Evolutionary conservation across 2,888 invertebrate species (phyloP).

Genomic region (Ernsta delagoae): DNA sequence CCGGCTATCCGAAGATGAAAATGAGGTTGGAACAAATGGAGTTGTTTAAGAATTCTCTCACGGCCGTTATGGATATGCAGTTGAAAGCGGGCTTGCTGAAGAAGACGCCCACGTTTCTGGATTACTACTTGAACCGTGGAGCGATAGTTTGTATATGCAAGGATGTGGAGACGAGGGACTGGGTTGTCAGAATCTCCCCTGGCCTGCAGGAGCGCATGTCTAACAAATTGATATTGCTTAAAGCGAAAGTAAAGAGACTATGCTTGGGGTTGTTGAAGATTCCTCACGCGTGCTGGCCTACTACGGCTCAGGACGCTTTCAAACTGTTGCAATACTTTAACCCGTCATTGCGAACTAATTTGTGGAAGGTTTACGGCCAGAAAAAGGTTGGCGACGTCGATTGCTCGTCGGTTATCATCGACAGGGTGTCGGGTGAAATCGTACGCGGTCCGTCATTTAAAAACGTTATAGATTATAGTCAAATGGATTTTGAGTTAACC

Average conservation of each 20-base stretch:
- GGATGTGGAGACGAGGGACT: constrained; percentile 67
- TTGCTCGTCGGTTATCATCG: constrained; percentile 67
- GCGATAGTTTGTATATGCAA: constrained; percentile 75
- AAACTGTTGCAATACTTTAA: constrained; percentile 77
- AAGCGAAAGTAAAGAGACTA: constrained; percentile 66
- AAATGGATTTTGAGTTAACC: constrained; percentile 74
- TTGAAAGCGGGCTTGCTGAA: constrained; percentile 65
- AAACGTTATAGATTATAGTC: constrained; percentile 72
- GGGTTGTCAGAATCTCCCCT: constrained; percentile 69
- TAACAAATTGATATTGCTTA: constrained; percentile 63
- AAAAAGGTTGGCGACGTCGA: constrained; percentile 59
- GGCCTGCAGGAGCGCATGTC: constrained; percentile 75
- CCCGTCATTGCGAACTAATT: constrained; percentile 63
- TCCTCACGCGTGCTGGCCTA: constrained; percentile 64
- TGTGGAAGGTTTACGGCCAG: constrained; percentile 72
- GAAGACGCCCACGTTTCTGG: constrained; percentile 64
- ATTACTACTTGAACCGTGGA: constrained; percentile 73
- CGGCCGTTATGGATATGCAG: constrained; percentile 72
- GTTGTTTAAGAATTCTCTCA: constrained; percentile 62
- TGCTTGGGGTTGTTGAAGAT: constrained; percentile 72
- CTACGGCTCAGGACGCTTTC: constrained; percentile 68
- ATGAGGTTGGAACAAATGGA: constrained; percentile 71
- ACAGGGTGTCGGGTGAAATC: constrained; percentile 71
- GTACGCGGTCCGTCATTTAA: constrained; percentile 70
- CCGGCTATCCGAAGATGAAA: constrained; percentile 72